Conservation (phyloP, 2,888 invertebrate genomes). For the Zygogramma bicolorata region DNA sequence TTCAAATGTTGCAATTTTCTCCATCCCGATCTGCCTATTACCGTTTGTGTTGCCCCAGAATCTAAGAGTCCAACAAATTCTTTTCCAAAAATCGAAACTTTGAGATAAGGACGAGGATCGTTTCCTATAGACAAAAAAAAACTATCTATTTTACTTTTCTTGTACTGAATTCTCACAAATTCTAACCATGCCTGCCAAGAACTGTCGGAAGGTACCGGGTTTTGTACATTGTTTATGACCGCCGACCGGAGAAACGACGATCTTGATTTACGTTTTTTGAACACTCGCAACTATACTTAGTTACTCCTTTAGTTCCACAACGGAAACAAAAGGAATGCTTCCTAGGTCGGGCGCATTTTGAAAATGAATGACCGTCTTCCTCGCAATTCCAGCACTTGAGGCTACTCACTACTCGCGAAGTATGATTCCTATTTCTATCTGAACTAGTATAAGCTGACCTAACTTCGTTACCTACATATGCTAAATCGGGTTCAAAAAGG, state of each 20-base stretch:
- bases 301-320: background rate
- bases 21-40: conserved; percentile 8
- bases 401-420: background rate
- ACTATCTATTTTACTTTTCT: background rate
- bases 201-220: conserved; percentile 14
- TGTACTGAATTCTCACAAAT: conserved; percentile 8
- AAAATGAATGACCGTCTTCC: background rate
- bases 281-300: conserved; percentile 4
- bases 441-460: background rate
- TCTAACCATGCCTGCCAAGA: conserved; percentile 3
- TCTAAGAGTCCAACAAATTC: conserved; percentile 3
- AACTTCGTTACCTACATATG: background rate
- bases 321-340: background rate
- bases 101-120: conserved; percentile 23
- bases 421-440: too few species aligned
- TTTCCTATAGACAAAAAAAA: background rate
- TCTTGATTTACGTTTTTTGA: conserved; percentile 3
- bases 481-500: conserved; percentile 34
- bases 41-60: conserved; percentile 16
- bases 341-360: background rate
- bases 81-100: conserved; percentile 15
- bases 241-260: conserved; percentile 16
- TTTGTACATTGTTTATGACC: conserved; percentile 26
- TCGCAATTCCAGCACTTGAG: background rate
- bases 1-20: background rate